These are phyloP conservation scores for Cheilosia soror DNA, from an alignment of 2,888 invertebrate species.

Conservation along the genomic window DNA sequence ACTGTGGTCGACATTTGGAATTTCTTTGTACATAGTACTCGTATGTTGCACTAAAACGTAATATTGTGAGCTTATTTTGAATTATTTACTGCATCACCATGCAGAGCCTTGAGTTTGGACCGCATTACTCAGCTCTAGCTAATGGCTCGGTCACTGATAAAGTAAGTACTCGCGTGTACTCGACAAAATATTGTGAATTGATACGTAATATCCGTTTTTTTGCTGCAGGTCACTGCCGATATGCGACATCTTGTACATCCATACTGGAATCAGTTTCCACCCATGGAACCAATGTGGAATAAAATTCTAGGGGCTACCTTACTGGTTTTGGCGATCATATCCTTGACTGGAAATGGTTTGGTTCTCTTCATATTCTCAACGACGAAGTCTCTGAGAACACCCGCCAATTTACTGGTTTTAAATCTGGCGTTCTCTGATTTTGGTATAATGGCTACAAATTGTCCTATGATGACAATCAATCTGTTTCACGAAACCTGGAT, in stretches of 20 bases:
- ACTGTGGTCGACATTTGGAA: too few relatives aligned
- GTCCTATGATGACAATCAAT: slow-evolving; percentile 84
- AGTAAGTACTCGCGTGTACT: slow-evolving; percentile 14
- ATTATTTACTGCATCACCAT: neutral
- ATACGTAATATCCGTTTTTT: neutral
- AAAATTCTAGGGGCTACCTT: slow-evolving; percentile 92
- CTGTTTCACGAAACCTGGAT: slow-evolving; percentile 83
- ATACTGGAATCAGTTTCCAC: slow-evolving; percentile 95
- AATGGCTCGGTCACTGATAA: slow-evolving; percentile 71
- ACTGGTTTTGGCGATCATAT: slow-evolving; percentile 87
- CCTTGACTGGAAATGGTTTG: slow-evolving; percentile 83
- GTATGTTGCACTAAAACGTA: too few relatives aligned
- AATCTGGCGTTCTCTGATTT: slow-evolving; percentile 95
- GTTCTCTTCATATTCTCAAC: slow-evolving; percentile 83
- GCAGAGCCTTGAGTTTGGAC: slow-evolving; percentile 44
- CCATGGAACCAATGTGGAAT: slow-evolving; percentile 95
- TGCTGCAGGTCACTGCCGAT: slow-evolving; percentile 85
- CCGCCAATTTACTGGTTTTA: slow-evolving; percentile 95
- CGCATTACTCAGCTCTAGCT: slow-evolving; percentile 51
- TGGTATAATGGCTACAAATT: slow-evolving; percentile 90
- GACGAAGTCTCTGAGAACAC: slow-evolving; percentile 88
- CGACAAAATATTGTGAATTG: too few relatives aligned
- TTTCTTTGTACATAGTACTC: too few relatives aligned
- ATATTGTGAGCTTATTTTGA: too few relatives aligned
- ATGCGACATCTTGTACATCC: slow-evolving; percentile 88